Conservation (phyloP, 2,113 vertebrate genomes). For the Dicaeum eximium region DNA sequence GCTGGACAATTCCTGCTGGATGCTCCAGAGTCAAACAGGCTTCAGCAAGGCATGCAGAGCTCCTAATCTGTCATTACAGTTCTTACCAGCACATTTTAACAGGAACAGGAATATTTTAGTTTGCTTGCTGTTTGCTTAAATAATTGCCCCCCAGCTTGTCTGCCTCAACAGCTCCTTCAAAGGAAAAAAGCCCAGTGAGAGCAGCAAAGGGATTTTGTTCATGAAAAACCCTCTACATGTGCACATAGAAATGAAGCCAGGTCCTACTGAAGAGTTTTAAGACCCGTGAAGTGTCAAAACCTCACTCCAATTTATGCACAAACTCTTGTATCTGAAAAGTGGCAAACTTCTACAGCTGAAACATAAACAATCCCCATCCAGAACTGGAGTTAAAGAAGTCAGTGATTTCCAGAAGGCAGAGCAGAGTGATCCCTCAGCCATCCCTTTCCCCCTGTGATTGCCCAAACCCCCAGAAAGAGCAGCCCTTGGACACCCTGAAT, state of each 20-base stretch:
- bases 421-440: not conserved
- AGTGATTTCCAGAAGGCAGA: not conserved
- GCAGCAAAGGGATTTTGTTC: not conserved
- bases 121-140: not conserved
- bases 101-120: not conserved
- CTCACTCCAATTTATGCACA: not conserved
- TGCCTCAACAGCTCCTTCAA: not conserved
- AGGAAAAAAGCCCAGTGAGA: not conserved
- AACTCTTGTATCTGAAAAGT: not conserved
- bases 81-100: not conserved
- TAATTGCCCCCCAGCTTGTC: not conserved
- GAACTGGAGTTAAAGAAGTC: not conserved
- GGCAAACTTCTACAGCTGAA: not conserved
- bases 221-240: accelerated
- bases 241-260: not conserved
- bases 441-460: not conserved
- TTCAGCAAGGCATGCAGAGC: not conserved
- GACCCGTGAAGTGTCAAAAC: not conserved
- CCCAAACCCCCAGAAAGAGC: not conserved
- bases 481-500: not conserved
- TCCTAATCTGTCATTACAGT: accelerated
- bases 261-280: not conserved
- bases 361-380: not conserved
- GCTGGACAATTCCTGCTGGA: not conserved
- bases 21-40: not conserved